Evolutionary conservation across 35 echinoderm and acorn worm species (phyloP), one percentile per base, ranked within the genome.

Genomic region (Heliocidaris tuberculata): DNA sequence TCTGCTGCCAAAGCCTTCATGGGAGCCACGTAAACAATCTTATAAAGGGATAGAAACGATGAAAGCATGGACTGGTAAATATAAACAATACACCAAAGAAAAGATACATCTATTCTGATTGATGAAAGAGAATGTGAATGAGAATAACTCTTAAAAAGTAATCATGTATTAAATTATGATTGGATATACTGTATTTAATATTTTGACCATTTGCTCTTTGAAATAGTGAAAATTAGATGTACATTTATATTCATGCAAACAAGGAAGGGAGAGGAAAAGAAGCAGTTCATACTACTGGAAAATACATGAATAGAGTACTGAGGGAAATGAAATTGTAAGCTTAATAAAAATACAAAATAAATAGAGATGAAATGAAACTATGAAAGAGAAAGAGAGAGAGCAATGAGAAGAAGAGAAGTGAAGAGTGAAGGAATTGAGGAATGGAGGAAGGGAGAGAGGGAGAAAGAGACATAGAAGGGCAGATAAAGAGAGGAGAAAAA

Each of bases 1-100:
- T 99, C 98, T 59, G 97, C 98, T 2, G 98, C 98, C 3, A 99
- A 86, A 10, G 98, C 98, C 88, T 99, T 99, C 98, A 99, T 99
- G 12, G 98, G 98, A 31, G 98, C 98, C 32, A 99, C 97, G 89
- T 99, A 99, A 29, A 99, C 95, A 31, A 99, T 96, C 98, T 99
- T 65, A 59, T 2, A 27, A 7, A 52, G 92, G 3, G 35, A 95
- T 31, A 32, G 16, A 13, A 94, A 85, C n/a, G 35, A 42, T 42
- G 35, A 1, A 12, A 13, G 10, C 52, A 56, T 10, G 15, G 2
- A 56, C 10, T 56, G 52, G 52, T 56, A 56, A 15, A 56, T 70
- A 27, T 70, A 19, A 21, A 89, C 87, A 47, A 89, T 78, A n/a
- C 2, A 24, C 19, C 7, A 19, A 3, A 19, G 0, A 78, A 56